phyloP scores from a whole-genome alignment of 2,113 vertebrate genomes.

The Rynchops niger region DNA sequence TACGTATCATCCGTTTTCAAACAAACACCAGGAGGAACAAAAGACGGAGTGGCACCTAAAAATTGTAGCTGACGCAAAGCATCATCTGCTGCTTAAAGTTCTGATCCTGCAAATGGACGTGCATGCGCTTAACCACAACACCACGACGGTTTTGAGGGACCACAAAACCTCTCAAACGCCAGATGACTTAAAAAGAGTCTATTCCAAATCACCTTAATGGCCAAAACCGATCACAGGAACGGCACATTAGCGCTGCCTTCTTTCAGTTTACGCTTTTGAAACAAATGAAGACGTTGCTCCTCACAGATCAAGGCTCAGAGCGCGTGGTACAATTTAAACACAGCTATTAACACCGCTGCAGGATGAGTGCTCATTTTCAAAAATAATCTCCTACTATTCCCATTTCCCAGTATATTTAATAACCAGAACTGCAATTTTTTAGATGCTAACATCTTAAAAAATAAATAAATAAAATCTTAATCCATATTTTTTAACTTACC shows the following conservation, averaged over 20 bases:
- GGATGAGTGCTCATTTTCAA: neutral
- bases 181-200: neutral
- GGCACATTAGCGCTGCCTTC: neutral
- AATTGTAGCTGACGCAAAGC: neutral
- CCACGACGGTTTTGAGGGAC: too few relatives aligned
- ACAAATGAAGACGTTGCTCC: neutral
- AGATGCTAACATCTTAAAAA: neutral
- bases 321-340: neutral
- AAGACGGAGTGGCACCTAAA: neutral
- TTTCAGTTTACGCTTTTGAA: neutral
- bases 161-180: neutral
- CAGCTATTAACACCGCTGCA: neutral
- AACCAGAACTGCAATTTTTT: neutral
- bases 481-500: neutral
- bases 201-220: neutral
- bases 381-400: neutral
- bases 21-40: neutral
- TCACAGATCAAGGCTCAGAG: neutral
- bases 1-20: neutral
- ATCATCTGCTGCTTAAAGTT: neutral
- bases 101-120: neutral
- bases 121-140: rapidly evolving
- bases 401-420: neutral
- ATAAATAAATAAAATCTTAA: neutral
- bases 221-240: neutral